Evolutionary conservation across 2,113 vertebrate species (phyloP), one percentile per base, ranked within the genome.

Genomic region (Mesitornis unicolor): DNA sequence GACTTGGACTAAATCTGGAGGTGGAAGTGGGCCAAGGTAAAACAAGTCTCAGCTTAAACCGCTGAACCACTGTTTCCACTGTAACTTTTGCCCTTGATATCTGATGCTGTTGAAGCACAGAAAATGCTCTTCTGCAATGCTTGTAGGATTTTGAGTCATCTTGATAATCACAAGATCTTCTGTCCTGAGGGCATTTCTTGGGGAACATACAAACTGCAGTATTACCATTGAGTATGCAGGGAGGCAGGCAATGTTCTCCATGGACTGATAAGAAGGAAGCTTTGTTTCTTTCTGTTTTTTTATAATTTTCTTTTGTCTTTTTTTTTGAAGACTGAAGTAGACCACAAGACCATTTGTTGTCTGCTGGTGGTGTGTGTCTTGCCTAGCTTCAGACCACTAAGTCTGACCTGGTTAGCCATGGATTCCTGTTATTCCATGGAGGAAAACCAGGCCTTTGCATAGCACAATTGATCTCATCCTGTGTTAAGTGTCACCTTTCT

Each of bases 21-120:
- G 63, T 95, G 90, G 85, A 93, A 76, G 31, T 42, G 31, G 63
- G 92, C 92, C 88, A 96, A 76, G 25, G 85, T 53, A 35, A 90
- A 93, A 83, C 94, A 96, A 87, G 90, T 90, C 64, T 60, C 67
- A 83, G 63, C 88, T 93, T 79, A 93, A 89, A 79, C 78, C 18
- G 4, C 73, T 61, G 70, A 45, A 82, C 61, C 79, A n/a, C n/a
- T n/a, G n/a, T 87, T 90, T 93, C n/a, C 65, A n/a, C 60, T 88
- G 36, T 89, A 73, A 61, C 63, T 96, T 86, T 90, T 91, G 71
- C 50, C 88, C 75, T 80, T 88, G 63, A 59, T 95, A 60, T 51
- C 74, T 91, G 65, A 47, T 86, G 84, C 70, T 96, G 29, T 69
- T 91, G 63, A 88, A 93, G 73, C 36, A 54, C 1, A 83, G 67